Percentiles rank a stretch among this genome's conserved stretches.
Conservation (phyloP, 2,113 vertebrate species). For the Colistium nudipinnis region DNA sequence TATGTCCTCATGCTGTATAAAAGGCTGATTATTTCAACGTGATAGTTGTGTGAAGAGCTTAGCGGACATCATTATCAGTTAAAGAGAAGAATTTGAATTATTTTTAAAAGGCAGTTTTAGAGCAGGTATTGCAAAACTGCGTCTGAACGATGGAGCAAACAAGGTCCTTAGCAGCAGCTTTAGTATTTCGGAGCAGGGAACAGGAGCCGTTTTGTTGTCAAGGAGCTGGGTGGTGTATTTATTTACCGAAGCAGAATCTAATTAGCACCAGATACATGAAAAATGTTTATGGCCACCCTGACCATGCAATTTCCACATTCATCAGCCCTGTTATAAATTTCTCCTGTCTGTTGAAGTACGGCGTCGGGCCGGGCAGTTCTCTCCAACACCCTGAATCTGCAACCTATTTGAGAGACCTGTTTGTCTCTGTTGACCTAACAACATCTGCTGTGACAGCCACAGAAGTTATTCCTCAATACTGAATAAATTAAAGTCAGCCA, state of each 20-base stretch:
- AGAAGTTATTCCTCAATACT: slow-evolving; percentile 5
- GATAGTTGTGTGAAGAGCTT: not conserved
- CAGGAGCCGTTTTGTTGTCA: slow-evolving; percentile 48
- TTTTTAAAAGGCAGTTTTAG: not conserved
- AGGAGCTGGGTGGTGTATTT: slow-evolving; percentile 47
- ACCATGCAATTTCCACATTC: slow-evolving; percentile 51
- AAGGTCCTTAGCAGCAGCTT: not conserved
- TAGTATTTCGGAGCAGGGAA: slow-evolving; percentile 14
- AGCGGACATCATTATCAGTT: not conserved
- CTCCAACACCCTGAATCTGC: slow-evolving; percentile 38
- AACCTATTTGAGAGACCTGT: slow-evolving; percentile 6
- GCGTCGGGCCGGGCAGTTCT: slow-evolving; percentile 2
- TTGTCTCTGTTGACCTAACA: slow-evolving; percentile 26
- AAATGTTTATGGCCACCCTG: slow-evolving; percentile 57
- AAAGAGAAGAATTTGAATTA: not conserved
- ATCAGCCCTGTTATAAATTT: slow-evolving; percentile 69
- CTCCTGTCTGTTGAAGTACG: slow-evolving; percentile 49
- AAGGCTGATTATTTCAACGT: not conserved
- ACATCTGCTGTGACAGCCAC: slow-evolving; percentile 36
- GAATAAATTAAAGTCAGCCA: slow-evolving; percentile 11
- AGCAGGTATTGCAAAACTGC: not conserved
- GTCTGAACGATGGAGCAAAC: not conserved
- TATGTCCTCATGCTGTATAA: not conserved
- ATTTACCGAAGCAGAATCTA: slow-evolving; percentile 73
- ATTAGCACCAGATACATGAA: slow-evolving; percentile 72